Base-by-base conservation (phyloP, 2,888 invertebrate species). In the Dicycla oo region DNA sequence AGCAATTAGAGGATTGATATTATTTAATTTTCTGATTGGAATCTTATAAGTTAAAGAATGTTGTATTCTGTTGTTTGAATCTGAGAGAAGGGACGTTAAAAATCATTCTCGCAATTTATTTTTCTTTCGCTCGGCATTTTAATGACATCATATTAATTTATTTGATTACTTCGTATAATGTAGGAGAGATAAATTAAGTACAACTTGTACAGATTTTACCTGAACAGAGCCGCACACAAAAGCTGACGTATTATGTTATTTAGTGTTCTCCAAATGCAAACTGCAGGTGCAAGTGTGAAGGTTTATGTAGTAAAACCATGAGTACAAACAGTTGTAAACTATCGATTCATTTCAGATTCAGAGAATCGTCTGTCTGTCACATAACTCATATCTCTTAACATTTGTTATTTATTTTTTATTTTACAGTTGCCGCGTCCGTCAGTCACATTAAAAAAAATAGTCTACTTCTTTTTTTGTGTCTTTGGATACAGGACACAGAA, bases 201-300 rank as follows among this genome's bases (percentile, higher is more conserved):
- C n/a, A n/a, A n/a, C n/a, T n/a, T n/a, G n/a, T n/a, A n/a, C n/a
- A 18, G 6, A 43, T 18, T 45, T 75, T 75, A 72, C 75, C 75
- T 64, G 43, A 43, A 15, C 13, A 34, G 1, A 73, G 13, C 38
- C 10, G 11, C 30, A 49, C 38, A n/a, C 30, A 6, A 64, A 45
- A 43, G 4, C 26, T 10, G 43, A 47, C 11, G 5, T 65, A 10
- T 0, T n/a, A 45, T 53, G 18, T 5, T 62, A 18, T 26, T 53
- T 26, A n/a, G 8, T 34, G 13, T n/a, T 18, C 26, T 38, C 26
- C n/a, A 65, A 40, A 18, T 45, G 4, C 18, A n/a, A 38, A 45
- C 3, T 75, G 43, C 71, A 71, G 51, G 34, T 53, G 43, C 49
- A 51, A 30, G 15, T 26, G 15, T 53, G 76, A 53, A 72, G 65